phyloP scores from a whole-genome alignment of 2,888 invertebrate species.

The Megaustenia siamemsis region DNA sequence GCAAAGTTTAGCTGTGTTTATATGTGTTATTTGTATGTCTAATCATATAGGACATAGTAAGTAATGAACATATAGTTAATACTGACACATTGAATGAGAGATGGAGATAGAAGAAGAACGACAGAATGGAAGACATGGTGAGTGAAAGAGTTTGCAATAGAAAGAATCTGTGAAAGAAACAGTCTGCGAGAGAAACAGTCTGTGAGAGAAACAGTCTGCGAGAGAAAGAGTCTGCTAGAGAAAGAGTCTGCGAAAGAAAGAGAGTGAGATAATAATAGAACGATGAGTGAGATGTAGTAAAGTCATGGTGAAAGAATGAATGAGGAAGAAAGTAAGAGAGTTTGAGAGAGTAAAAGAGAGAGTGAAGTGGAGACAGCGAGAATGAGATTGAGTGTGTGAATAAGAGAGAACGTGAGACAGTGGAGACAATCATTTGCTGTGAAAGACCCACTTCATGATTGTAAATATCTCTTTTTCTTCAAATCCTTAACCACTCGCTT shows the following conservation, averaged over 20 bases:
- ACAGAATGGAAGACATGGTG: no score
- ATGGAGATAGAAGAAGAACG: no score
- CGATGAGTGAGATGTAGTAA: background rate
- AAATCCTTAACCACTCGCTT: background rate
- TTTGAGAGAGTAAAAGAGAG: no score
- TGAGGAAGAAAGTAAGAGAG: no score
- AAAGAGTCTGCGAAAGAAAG: constrained; percentile 18
- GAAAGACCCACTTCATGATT: background rate
- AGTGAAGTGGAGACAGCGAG: background rate
- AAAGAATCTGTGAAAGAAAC: no score
- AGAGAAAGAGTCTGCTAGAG: background rate
- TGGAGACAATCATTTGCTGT: background rate
- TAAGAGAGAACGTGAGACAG: background rate
- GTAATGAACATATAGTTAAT: no score
- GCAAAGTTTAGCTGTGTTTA: no score
- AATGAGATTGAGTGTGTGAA: background rate
- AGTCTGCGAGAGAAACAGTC: no score
- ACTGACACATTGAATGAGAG: no score
- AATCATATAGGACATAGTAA: no score
- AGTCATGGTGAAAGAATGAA: background rate
- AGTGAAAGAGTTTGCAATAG: no score
- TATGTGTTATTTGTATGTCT: no score
- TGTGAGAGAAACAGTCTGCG: background rate
- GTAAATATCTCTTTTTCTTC: background rate
- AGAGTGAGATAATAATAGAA: constrained; percentile 2